These are phyloP conservation scores for Ochropleura leucogaster DNA, from an alignment of 2,888 invertebrate genomes.

Conservation along the genomic window DNA sequence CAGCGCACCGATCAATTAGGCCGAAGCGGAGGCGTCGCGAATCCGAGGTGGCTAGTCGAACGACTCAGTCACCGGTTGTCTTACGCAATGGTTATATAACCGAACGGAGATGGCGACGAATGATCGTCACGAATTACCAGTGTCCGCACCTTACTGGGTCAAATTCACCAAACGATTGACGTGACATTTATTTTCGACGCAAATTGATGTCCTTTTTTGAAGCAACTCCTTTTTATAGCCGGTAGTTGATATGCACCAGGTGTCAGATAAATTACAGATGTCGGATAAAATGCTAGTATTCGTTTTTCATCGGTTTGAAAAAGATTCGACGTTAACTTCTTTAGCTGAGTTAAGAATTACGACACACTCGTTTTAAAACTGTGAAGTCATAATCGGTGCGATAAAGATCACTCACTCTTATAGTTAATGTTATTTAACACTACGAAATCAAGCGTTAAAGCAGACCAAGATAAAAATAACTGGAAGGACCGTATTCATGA, in stretches of 20 bases:
- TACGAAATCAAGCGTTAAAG: not conserved
- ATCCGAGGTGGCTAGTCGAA: conserved; percentile 67
- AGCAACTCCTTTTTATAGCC: conserved; percentile 42
- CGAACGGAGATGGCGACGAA: conserved; percentile 65
- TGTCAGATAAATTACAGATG: conserved; percentile 56
- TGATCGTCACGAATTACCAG: conserved; percentile 78
- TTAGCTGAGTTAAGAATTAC: conserved; percentile 29
- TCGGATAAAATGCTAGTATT: conserved; percentile 41
- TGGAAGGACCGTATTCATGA: not conserved
- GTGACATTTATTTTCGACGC: conserved; percentile 67
- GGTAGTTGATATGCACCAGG: conserved; percentile 42
- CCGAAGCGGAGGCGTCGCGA: conserved; percentile 48
- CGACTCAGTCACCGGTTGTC: conserved; percentile 70
- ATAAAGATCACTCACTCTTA: not conserved
- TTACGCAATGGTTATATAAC: conserved; percentile 83
- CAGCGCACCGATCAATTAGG: conserved; percentile 55
- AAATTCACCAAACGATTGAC: conserved; percentile 70
- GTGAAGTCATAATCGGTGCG: conserved; percentile 7
- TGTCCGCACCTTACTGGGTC: conserved; percentile 77
- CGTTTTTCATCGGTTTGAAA: conserved; percentile 32
- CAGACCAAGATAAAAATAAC: too few relatives aligned
- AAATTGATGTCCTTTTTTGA: conserved; percentile 61
- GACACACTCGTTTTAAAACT: conserved; percentile 12
- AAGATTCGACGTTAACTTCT: conserved; percentile 11
- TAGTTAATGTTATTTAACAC: not conserved